A percentile compares a stretch with the other conserved stretches of the same genome.
Conservation (phyloP, 2,113 vertebrate species). For the Spea multiplicata region DNA sequence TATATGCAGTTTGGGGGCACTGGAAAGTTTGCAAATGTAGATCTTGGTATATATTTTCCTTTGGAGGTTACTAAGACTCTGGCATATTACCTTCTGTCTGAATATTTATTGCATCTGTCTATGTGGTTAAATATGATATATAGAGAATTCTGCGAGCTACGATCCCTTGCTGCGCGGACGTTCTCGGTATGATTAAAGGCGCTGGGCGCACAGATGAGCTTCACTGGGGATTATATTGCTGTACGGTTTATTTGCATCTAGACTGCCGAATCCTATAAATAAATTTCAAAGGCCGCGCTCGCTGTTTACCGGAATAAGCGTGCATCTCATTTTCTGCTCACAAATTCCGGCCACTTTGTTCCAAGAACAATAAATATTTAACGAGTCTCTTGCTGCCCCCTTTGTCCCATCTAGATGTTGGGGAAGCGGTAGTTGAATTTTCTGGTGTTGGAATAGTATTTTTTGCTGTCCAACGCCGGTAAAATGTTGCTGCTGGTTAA, state of each 20-base stretch:
- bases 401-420: constrained; percentile 73
- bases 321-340: constrained; percentile 24
- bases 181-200: background rate
- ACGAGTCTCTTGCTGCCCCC: constrained; percentile 31
- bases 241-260: constrained; percentile 21
- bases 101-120: no score
- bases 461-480: constrained; percentile 83
- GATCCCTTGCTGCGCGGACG: background rate
- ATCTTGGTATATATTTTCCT: no score
- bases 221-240: background rate
- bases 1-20: no score
- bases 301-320: constrained; percentile 20
- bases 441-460: constrained; percentile 74
- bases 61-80: no score
- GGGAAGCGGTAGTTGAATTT: constrained; percentile 86
- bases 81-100: no score
- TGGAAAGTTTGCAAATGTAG: no score
- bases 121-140: no score
- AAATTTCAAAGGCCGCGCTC: constrained; percentile 1
- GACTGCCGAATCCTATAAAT: constrained; percentile 23
- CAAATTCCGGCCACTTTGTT: constrained; percentile 29
- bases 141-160: no score
- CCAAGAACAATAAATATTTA: constrained; percentile 24
- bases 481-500: constrained; percentile 78
- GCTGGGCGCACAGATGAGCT: background rate